phyloP scores from a whole-genome alignment of 2,797 vertebrate species.

The Glossophaga mutica region DNA sequence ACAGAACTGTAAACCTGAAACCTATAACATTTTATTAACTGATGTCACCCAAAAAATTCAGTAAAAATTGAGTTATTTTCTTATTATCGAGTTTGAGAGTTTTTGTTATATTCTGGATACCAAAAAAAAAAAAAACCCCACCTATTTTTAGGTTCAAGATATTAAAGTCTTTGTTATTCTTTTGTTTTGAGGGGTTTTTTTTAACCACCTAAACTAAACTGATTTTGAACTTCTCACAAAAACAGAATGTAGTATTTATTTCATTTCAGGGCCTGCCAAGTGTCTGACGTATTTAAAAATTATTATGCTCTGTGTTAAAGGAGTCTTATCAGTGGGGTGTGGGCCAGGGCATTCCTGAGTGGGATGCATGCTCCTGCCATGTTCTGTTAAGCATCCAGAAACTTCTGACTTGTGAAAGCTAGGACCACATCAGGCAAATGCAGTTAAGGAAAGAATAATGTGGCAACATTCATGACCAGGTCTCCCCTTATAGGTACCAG shows the following conservation, averaged over 20 bases:
- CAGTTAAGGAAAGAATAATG: background rate
- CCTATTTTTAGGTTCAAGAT: background rate
- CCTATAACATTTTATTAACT: background rate
- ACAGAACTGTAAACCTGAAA: background rate
- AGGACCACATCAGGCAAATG: background rate
- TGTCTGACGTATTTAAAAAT: background rate
- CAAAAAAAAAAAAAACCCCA: background rate
- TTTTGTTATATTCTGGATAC: background rate
- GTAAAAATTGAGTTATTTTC: background rate
- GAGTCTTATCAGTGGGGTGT: background rate
- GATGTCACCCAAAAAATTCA: background rate
- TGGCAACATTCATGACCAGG: background rate
- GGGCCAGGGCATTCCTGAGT: background rate
- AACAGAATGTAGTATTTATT: background rate
- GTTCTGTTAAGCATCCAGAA: background rate
- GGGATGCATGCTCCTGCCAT: background rate
- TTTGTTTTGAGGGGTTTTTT: background rate
- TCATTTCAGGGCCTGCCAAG: background rate
- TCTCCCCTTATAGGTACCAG: rapidly evolving
- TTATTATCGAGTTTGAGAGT: background rate
- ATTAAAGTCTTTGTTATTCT: background rate
- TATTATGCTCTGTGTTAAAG: background rate
- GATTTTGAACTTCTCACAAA: background rate
- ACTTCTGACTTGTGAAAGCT: background rate
- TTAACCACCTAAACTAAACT: background rate